These are phyloP conservation scores for Drosophila rubida DNA, from an alignment of 2,888 invertebrate genomes.

Conservation along the genomic window DNA sequence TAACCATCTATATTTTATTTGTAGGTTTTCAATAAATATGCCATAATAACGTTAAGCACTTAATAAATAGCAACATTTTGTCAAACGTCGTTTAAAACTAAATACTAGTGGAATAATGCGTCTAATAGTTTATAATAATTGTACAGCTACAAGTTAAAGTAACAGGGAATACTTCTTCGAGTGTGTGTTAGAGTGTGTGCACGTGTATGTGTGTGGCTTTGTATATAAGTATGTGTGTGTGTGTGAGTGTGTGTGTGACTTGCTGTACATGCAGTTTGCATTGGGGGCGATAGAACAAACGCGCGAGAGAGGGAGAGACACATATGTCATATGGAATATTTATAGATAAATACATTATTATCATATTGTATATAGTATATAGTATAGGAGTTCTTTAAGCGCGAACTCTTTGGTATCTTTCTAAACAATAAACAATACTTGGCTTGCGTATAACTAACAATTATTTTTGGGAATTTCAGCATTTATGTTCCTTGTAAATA, in stretches of 20 bases:
- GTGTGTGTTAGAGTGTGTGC: constrained; percentile 8
- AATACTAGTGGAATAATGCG: constrained; percentile 61
- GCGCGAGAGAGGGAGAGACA: constrained; percentile 3
- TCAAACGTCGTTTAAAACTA: constrained; percentile 35
- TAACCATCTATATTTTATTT: constrained; percentile 39
- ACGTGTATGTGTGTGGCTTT: background rate
- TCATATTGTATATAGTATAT: constrained; percentile 8
- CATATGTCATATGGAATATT: constrained; percentile 6
- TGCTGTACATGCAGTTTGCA: constrained; percentile 38
- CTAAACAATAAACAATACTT: constrained; percentile 49
- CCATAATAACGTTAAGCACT: constrained; percentile 46
- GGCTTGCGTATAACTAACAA: constrained; percentile 44
- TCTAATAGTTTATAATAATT: constrained; percentile 37
- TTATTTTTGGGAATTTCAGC: constrained; percentile 18
- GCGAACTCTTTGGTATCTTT: constrained; percentile 27
- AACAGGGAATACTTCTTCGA: constrained; percentile 55
- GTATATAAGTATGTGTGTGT: background rate
- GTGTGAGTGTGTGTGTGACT: constrained; percentile 2
- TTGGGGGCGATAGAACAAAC: constrained; percentile 15
- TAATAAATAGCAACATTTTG: constrained; percentile 55
- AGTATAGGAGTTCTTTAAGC: constrained; percentile 3
- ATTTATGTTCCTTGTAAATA: constrained; percentile 11
- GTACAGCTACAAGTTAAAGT: constrained; percentile 32
- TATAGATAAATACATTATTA: constrained; percentile 30
- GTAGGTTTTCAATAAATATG: constrained; percentile 59